Evolutionary conservation across 2,888 invertebrate genomes (phyloP), one percentile per base, ranked within the genome.

Genomic region (Zaprionus lineosus): DNA sequence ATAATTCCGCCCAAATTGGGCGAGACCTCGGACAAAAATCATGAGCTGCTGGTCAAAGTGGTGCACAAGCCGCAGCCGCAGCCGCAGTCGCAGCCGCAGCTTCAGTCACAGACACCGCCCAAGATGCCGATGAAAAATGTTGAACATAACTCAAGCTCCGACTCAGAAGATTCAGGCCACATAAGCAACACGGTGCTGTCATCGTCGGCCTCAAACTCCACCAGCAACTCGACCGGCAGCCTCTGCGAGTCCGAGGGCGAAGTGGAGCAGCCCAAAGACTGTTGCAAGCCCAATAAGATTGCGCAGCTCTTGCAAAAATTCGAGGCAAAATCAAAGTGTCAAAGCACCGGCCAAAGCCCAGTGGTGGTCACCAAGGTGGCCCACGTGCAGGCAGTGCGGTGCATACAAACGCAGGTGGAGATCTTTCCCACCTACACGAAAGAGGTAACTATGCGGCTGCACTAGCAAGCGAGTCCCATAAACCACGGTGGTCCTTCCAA

Each of bases 81-180:
- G 29, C 5, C 24, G 11, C n/a, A n/a, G n/a, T n/a, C n/a, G n/a
- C n/a, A n/a, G n/a, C n/a, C n/a, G n/a, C n/a, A n/a, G n/a, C n/a
- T n/a, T n/a, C n/a, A n/a, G n/a, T n/a, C n/a, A n/a, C n/a, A n/a
- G n/a, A n/a, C n/a, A n/a, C n/a, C n/a, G 18, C 33, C 9, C 29
- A 40, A 16, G 16, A 50, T 41, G 16, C 6, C 19, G 11, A 48
- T 12, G 1, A 70, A 70, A 33, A 8, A 14, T 1, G 36, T 57
- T 21, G 83, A 73, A 9, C 73, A 60, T 14, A 46, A 40, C 79
- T 34, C 43, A 9, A 60, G 40, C 21, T 68, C 72, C 0, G 94
- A 94, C 79, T 94, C 95, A 55, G 95, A 95, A 81, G 95, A 95
- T 90, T 95, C 95, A 52, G 95, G 95, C 59, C 95, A 95, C 89